phyloP scores from a whole-genome alignment of 1,140 invertebrate species.

The Diachasma alloeum region DNA sequence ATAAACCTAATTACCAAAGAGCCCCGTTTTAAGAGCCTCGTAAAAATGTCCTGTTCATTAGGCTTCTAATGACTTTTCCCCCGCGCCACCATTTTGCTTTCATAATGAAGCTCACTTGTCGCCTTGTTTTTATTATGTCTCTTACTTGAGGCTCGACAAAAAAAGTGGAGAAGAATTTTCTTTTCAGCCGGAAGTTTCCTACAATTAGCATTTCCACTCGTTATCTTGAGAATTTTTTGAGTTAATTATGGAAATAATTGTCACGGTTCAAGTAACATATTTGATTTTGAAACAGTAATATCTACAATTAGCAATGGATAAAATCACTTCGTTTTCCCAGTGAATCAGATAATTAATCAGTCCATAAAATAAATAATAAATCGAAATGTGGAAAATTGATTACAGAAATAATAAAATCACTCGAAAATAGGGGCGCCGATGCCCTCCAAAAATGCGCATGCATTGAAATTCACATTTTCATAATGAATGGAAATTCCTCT shows the following conservation, averaged over 20 bases:
- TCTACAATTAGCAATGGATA: too few relatives aligned
- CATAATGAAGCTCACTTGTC: slow-evolving; percentile 9
- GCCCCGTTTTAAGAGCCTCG: neutral
- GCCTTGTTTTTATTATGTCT: neutral
- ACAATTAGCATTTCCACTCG: neutral
- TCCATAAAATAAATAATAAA: too few relatives aligned
- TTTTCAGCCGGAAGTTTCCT: neutral
- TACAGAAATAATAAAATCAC: neutral
- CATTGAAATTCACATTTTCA: neutral
- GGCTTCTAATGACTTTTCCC: neutral
- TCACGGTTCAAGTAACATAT: neutral
- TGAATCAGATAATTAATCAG: too few relatives aligned
- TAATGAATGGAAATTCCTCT: neutral
- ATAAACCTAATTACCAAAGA: slow-evolving; percentile 1
- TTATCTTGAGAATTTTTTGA: neutral
- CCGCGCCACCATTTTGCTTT: neutral
- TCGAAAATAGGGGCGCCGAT: neutral
- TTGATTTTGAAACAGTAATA: too few relatives aligned
- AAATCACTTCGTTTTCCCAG: too few relatives aligned
- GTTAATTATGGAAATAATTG: neutral
- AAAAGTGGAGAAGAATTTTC: neutral
- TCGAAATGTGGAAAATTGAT: too few relatives aligned
- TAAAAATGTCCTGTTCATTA: slow-evolving; percentile 23
- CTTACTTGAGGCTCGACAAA: neutral
- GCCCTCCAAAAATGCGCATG: neutral